Conservation (phyloP, 2,888 invertebrate species). For the Hypena proboscidalis region DNA sequence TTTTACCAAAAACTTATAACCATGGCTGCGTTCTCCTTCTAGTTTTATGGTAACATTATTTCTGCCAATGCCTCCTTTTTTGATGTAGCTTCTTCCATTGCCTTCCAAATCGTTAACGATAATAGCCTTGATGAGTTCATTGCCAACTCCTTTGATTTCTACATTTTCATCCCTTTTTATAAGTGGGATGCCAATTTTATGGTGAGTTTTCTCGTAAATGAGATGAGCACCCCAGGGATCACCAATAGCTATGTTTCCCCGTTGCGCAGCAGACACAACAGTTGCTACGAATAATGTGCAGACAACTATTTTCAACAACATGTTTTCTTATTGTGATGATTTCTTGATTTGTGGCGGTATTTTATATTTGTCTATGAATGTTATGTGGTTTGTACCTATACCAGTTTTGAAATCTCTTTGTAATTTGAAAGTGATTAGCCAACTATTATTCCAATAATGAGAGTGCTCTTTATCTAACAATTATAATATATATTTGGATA, state of each 20-base stretch:
- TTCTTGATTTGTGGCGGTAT: background rate
- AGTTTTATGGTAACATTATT: slow-evolving; percentile 42
- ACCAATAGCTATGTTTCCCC: slow-evolving; percentile 14
- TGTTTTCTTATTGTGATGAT: slow-evolving; percentile 15
- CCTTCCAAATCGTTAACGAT: slow-evolving; percentile 45
- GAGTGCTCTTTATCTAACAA: too few species aligned
- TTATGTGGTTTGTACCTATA: slow-evolving; percentile 1
- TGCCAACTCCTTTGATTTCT: slow-evolving; percentile 13
- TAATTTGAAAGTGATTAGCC: too few species aligned
- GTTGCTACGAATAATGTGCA: slow-evolving; percentile 6
- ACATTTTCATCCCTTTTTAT: slow-evolving; percentile 37
- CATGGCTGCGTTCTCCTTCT: slow-evolving; percentile 32
- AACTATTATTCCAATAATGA: too few species aligned
- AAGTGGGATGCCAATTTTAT: slow-evolving; percentile 37
- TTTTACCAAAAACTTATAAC: slow-evolving; percentile 46
- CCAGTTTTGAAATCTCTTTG: too few species aligned
- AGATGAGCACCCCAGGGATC: slow-evolving; percentile 27
- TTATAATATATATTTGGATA: too few species aligned
- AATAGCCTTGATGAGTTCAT: slow-evolving; percentile 38
- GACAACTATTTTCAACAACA: slow-evolving; percentile 21
- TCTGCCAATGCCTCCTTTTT: slow-evolving; percentile 42
- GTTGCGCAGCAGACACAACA: background rate
- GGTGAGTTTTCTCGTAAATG: slow-evolving; percentile 40
- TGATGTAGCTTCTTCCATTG: slow-evolving; percentile 40
- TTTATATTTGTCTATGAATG: slow-evolving; percentile 16